Percentiles rank a stretch among this genome's conserved stretches.
phyloP scores from a whole-genome alignment of 2,888 invertebrate species.

The Deroplatys truncata region DNA sequence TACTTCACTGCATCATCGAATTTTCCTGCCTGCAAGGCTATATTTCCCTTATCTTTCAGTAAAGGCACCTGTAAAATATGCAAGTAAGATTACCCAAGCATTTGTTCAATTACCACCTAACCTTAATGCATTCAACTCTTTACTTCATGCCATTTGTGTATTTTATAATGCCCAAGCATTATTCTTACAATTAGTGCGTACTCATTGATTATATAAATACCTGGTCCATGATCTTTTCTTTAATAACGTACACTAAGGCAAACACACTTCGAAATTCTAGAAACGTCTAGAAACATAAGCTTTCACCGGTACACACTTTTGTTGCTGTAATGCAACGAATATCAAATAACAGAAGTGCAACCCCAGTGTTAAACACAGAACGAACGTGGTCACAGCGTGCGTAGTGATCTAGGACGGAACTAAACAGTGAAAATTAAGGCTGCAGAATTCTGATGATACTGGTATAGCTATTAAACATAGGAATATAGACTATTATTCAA shows the following conservation, averaged over 20 bases:
- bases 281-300: conserved; percentile 3
- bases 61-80: conserved; percentile 45
- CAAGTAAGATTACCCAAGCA: not conserved
- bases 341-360: no score
- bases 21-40: conserved; percentile 71
- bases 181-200: not conserved
- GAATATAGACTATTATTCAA: no score
- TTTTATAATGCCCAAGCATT: not conserved
- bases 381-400: no score
- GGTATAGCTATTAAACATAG: no score
- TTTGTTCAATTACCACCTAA: not conserved
- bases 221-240: not conserved
- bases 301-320: not conserved
- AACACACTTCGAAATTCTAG: not conserved
- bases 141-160: not conserved
- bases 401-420: no score
- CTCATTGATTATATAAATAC: not conserved
- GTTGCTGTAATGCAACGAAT: not conserved
- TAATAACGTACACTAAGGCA: not conserved
- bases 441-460: no score
- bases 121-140: not conserved
- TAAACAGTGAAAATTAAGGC: no score
- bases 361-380: no score
- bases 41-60: conserved; percentile 84
- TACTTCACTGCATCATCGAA: conserved; percentile 72